Percentiles rank a stretch among this genome's conserved stretches.
These are phyloP conservation scores for Callitettix versicolor DNA, from an alignment of 1,140 invertebrate genomes.

Conservation along the genomic window DNA sequence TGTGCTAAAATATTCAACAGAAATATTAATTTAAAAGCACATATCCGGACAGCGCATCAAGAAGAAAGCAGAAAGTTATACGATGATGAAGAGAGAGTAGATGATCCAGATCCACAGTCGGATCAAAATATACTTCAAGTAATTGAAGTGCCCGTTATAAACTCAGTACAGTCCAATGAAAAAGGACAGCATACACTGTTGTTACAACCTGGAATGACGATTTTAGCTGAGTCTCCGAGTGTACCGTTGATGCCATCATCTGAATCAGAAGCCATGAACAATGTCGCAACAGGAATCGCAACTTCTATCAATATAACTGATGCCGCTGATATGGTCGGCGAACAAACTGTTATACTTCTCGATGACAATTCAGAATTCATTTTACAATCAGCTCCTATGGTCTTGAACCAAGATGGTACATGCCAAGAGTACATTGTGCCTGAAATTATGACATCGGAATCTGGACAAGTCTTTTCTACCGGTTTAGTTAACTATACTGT, in stretches of 20 bases:
- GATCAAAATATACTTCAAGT: slow-evolving; percentile 15
- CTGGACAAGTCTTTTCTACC: slow-evolving; percentile 3
- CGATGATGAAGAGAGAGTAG: slow-evolving; percentile 24
- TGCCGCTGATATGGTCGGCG: slow-evolving; percentile 8
- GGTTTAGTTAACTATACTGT: background rate
- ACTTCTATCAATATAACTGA: slow-evolving; percentile 18
- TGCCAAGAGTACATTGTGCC: slow-evolving; percentile 25
- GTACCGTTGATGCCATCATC: slow-evolving; percentile 19
- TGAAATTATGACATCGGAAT: slow-evolving; percentile 20
- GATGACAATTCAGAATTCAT: slow-evolving; percentile 22
- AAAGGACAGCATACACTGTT: slow-evolving; percentile 17
- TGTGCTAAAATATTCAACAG: slow-evolving; percentile 53
- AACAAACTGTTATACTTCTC: slow-evolving; percentile 24
- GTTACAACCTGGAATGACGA: slow-evolving; percentile 18
- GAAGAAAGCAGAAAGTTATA: slow-evolving; percentile 30
- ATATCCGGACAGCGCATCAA: slow-evolving; percentile 50
- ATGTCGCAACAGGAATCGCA: slow-evolving; percentile 20
- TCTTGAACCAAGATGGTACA: slow-evolving; percentile 6
- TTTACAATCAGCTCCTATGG: slow-evolving; percentile 19
- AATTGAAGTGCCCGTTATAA: slow-evolving; percentile 19
- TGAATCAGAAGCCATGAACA: slow-evolving; percentile 21
- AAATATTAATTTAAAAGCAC: slow-evolving; percentile 50
- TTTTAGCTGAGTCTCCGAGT: slow-evolving; percentile 15
- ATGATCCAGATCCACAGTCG: background rate
- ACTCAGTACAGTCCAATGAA: background rate